These are phyloP conservation scores for Chunga burmeisteri DNA, from an alignment of 2,113 vertebrate species.

Conservation along the genomic window DNA sequence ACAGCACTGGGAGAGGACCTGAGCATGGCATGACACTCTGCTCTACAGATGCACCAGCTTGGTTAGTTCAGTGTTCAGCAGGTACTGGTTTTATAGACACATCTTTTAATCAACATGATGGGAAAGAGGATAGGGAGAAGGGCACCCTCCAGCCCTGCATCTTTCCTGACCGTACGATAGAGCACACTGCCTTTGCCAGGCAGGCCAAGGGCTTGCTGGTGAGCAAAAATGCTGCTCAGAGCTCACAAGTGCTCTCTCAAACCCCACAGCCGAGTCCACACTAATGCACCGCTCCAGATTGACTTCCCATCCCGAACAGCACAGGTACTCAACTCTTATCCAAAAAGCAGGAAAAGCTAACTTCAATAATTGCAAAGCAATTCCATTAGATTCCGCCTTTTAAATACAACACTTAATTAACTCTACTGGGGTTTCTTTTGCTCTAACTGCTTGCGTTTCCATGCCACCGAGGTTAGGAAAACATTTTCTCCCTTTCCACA, in stretches of 20 bases:
- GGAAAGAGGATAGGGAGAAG: background rate
- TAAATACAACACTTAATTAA: constrained; percentile 38
- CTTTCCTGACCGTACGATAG: background rate
- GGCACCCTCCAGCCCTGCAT: background rate
- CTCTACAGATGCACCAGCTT: background rate
- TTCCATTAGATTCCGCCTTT: background rate
- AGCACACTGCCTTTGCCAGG: background rate
- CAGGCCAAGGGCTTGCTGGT: background rate
- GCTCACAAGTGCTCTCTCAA: background rate
- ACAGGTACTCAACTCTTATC: background rate
- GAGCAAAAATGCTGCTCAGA: background rate
- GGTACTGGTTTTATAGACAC: fast-evolving
- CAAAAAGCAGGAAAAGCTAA: background rate
- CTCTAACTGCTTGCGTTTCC: background rate
- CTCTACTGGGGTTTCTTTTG: background rate
- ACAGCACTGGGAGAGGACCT: background rate
- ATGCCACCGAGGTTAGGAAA: background rate
- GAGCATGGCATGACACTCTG: fast-evolving
- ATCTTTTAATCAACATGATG: background rate
- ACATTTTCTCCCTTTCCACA: background rate
- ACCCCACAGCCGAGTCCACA: background rate
- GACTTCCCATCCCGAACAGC: background rate
- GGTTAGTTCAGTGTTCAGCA: background rate
- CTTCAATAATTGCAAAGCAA: background rate
- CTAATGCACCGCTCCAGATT: fast-evolving